Base-by-base conservation (phyloP, 1,140 invertebrate genomes). In the Bemisia tabaci region DNA sequence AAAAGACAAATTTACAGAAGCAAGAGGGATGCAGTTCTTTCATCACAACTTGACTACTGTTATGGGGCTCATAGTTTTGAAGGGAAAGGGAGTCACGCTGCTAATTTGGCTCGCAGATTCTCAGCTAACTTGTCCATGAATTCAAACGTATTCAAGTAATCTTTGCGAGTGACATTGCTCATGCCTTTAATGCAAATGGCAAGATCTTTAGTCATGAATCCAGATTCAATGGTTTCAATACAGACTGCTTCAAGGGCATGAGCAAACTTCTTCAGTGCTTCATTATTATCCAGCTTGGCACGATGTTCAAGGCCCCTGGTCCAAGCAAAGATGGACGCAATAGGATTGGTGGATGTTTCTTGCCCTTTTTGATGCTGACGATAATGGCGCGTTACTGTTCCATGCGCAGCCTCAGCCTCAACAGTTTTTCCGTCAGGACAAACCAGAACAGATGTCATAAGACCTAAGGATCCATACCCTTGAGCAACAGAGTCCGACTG, bases 321-420 rank as follows among this genome's bases (percentile, higher is more conserved):
- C 96, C 96, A 98, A 2, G 96, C 96, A 79, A 97, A 98, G 71
- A 98, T 98, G 0, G 94, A 97, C n/a, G 96, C 94, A 74, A 98
- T 97, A 0, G 95, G 91, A 80, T 98, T 98, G 21, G 95, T 98
- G 1, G 94, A 97, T 1, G 95, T 98, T 80, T 97, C 94, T 77
- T 97, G 92, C 62, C 94, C 94, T 80, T 95, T 88, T 74, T 98
- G 94, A 76, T 97, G 88, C 75, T 93, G 84, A 60, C 95, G 82
- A 77, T 89, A 98, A 77, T 98, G 96, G 68, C 96, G 84, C 0
- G 95, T 98, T 0, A 98, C 95, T 0, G 95, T 98, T 26, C 95
- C 95, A 79, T 98, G 96, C 65, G 95, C 96, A 58, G 96, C 96
- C 81, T 98, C 96, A 5, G 95, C 88, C 79, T 98, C 96, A 0